Evolutionary conservation across 2,113 vertebrate species (phyloP).

Genomic region (Cercopithecus mona): DNA sequence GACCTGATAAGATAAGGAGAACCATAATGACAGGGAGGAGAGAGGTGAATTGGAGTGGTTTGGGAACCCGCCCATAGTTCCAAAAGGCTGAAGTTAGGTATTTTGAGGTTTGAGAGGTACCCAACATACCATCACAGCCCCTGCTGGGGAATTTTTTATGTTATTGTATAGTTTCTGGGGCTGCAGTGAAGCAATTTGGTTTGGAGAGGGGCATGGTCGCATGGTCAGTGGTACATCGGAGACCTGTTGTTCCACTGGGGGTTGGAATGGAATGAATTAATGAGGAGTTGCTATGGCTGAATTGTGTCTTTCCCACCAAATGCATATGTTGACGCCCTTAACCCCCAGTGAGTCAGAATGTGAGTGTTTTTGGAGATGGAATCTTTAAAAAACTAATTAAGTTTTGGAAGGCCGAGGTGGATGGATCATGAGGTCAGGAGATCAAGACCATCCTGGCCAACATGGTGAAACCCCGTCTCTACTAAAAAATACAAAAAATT

Average conservation of each 20-base stretch:
- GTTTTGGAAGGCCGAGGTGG: too few relatives aligned
- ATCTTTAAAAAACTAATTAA: not conserved
- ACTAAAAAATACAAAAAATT: too few relatives aligned
- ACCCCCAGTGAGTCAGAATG: not conserved
- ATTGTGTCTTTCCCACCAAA: not conserved
- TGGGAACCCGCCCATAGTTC: not conserved
- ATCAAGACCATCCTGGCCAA: too few relatives aligned
- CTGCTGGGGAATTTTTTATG: too few relatives aligned
- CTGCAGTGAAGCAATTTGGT: not conserved
- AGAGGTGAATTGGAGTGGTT: not conserved
- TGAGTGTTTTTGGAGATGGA: not conserved
- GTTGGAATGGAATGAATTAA: not conserved
- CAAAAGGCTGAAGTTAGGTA: too few relatives aligned
- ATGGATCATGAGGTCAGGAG: not conserved
- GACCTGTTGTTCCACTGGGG: not conserved
- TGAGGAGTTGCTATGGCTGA: not conserved
- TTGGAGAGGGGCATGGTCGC: too few relatives aligned
- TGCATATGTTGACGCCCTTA: not conserved
- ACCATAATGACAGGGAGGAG: rapidly evolving
- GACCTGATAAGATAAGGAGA: not conserved
- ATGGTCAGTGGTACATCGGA: rapidly evolving
- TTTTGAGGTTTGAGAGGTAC: too few relatives aligned
- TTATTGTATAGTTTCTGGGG: not conserved
- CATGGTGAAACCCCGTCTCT: too few relatives aligned
- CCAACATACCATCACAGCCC: rapidly evolving